Percentiles rank a stretch among this genome's conserved stretches.
These are phyloP conservation scores for Athripsodes cinereus DNA, from an alignment of 2,888 invertebrate genomes.

Conservation along the genomic window DNA sequence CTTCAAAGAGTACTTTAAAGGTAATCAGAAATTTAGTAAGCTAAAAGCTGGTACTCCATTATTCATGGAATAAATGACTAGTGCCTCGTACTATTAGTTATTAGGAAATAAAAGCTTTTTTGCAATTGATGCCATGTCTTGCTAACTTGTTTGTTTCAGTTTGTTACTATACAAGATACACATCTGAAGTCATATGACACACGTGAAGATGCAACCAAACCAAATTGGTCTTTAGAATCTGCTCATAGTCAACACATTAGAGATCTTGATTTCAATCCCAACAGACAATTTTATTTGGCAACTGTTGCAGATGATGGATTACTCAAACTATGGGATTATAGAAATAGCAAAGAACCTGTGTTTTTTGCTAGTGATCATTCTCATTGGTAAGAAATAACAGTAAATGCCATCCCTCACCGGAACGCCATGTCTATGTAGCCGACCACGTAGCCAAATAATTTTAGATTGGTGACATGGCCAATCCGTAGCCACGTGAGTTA, in stretches of 20 bases:
- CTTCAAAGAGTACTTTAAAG: no score
- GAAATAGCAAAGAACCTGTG: slow-evolving; percentile 73
- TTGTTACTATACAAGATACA: slow-evolving; percentile 82
- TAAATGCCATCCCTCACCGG: no score
- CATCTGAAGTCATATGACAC: slow-evolving; percentile 85
- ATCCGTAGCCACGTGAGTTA: no score
- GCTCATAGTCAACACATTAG: slow-evolving; percentile 86
- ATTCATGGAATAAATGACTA: no score
- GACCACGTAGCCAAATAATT: no score
- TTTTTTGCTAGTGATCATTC: slow-evolving; percentile 78
- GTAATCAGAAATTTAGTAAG: no score
- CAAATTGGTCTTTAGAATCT: slow-evolving; percentile 76
- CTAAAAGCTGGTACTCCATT: no score
- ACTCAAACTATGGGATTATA: slow-evolving; percentile 93
- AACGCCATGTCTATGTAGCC: no score
- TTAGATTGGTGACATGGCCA: no score
- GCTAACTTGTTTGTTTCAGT: slow-evolving; percentile 45
- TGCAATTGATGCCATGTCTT: no score
- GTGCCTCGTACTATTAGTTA: no score
- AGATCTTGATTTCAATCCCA: slow-evolving; percentile 96
- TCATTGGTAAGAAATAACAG: slow-evolving; percentile 74
- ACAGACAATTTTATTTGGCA: slow-evolving; percentile 89
- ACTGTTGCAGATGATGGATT: slow-evolving; percentile 95
- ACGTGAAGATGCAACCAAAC: slow-evolving; percentile 62
- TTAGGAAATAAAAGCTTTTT: no score